Evolutionary conservation across 2,888 invertebrate species (phyloP).

Genomic region (Fissipunctia ypsillon): DNA sequence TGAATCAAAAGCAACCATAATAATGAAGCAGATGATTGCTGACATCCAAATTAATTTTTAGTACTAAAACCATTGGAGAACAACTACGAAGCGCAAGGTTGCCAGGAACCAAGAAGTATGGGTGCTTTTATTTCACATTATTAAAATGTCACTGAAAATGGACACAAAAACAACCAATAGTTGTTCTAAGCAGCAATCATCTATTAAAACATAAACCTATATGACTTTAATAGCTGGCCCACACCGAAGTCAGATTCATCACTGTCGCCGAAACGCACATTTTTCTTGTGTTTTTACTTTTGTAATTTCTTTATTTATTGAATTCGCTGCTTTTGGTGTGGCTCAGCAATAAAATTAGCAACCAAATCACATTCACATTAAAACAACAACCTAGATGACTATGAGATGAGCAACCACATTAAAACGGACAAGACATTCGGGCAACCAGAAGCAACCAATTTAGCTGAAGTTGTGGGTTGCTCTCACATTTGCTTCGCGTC

Average conservation of each 20-base stretch:
- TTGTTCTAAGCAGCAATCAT: slow-evolving; percentile 1
- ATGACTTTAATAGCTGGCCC: not conserved
- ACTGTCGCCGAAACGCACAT: not conserved
- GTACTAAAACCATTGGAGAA: accelerated
- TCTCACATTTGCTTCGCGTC: slow-evolving; percentile 97
- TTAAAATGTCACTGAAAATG: slow-evolving; percentile 39
- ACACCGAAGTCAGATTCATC: not conserved
- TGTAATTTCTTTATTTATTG: no score
- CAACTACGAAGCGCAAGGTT: not conserved
- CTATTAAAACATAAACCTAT: not conserved
- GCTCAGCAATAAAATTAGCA: slow-evolving; percentile 20
- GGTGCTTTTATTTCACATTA: slow-evolving; percentile 16
- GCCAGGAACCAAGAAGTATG: not conserved
- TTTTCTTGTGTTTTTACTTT: no score
- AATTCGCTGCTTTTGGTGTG: not conserved
- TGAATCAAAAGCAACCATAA: slow-evolving; percentile 23
- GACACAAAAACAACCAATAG: slow-evolving; percentile 19
- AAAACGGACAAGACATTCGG: slow-evolving; percentile 29
- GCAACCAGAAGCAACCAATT: slow-evolving; percentile 51
- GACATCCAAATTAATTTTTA: not conserved
- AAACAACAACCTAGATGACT: slow-evolving; percentile 29
- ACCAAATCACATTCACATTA: slow-evolving; percentile 32
- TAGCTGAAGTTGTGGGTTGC: slow-evolving; percentile 24
- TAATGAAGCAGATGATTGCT: not conserved
- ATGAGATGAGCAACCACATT: slow-evolving; percentile 49